A percentile compares a stretch with the other conserved stretches of the same genome.
Evolutionary conservation across 1,140 invertebrate genomes (phyloP).

Genomic region (Holotrichia oblita): DNA sequence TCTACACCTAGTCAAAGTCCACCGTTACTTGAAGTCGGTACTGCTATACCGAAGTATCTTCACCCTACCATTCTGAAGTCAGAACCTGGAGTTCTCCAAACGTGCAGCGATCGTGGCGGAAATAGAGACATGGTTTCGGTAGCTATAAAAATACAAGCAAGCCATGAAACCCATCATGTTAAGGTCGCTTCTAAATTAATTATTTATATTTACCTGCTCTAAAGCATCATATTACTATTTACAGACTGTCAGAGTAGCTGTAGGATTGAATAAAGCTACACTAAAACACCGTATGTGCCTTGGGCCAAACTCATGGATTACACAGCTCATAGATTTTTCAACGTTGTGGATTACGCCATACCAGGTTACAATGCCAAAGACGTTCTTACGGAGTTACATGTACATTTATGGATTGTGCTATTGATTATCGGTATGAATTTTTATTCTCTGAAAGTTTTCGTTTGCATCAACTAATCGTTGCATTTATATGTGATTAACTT

Average conservation of each 20-base stretch:
- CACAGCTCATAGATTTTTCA: slow-evolving; percentile 89
- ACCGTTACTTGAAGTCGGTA: slow-evolving; percentile 67
- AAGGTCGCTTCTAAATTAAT: slow-evolving; percentile 62
- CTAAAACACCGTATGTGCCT: slow-evolving; percentile 75
- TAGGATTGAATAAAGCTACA: slow-evolving; percentile 82
- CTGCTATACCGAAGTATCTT: slow-evolving; percentile 67
- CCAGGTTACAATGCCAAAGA: slow-evolving; percentile 88
- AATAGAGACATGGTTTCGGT: slow-evolving; percentile 77
- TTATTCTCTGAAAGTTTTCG: too few species aligned
- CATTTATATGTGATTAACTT: too few species aligned
- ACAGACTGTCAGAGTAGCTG: slow-evolving; percentile 81
- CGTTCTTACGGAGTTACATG: slow-evolving; percentile 89
- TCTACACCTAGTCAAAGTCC: slow-evolving; percentile 69
- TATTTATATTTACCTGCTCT: not conserved
- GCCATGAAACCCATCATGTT: slow-evolving; percentile 69
- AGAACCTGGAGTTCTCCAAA: slow-evolving; percentile 64
- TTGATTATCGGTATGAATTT: slow-evolving; percentile 82
- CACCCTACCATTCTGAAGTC: slow-evolving; percentile 73
- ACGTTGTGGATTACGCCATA: slow-evolving; percentile 89
- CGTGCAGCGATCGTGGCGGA: slow-evolving; percentile 55
- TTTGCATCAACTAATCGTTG: too few species aligned
- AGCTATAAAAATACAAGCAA: slow-evolving; percentile 76
- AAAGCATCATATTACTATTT: slow-evolving; percentile 46
- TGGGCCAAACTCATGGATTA: slow-evolving; percentile 79
- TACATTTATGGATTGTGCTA: slow-evolving; percentile 87